Conservation (phyloP, 2,888 invertebrate genomes). For the Monoplex corrugatus region DNA sequence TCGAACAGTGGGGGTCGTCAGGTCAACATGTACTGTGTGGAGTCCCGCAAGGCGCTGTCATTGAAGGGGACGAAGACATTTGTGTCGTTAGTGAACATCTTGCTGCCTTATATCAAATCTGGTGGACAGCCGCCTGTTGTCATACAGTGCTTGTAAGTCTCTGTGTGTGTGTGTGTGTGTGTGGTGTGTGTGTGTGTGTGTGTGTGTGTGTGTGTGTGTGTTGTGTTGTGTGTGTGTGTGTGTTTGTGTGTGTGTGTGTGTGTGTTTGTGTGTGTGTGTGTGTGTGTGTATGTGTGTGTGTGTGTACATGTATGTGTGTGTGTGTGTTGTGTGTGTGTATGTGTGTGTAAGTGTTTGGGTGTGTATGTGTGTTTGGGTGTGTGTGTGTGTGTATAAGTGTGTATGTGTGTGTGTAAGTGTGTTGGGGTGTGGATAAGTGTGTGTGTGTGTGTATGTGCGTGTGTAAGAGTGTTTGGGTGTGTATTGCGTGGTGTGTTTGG, state of each 20-base stretch:
- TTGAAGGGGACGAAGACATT: neutral
- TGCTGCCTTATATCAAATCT: neutral
- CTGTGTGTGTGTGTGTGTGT: neutral
- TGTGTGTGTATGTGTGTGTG: conserved; percentile 5
- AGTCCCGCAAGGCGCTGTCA: neutral
- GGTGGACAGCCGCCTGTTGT: conserved; percentile 8
- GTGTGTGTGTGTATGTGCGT: no score
- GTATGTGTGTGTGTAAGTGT: neutral
- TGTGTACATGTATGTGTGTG: conserved; percentile 26
- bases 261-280: neutral
- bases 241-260: neutral
- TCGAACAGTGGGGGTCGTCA: neutral
- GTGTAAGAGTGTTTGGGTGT: no score
- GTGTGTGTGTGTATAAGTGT: no score
- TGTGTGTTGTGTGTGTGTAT: conserved; percentile 29
- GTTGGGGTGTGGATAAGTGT: no score
- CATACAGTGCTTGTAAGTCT: conserved; percentile 45
- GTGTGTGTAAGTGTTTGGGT: conserved; percentile 13
- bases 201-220: neutral
- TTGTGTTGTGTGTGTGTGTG: neutral
- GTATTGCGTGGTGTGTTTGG: neutral
- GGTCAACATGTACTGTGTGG: conserved; percentile 35
- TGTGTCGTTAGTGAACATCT: neutral
- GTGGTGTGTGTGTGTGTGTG: neutral
- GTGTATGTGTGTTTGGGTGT: no score